Conservation (phyloP, 30 jellyfish, hydroid and myxozoan species). For the Aurelia aurita region DNA sequence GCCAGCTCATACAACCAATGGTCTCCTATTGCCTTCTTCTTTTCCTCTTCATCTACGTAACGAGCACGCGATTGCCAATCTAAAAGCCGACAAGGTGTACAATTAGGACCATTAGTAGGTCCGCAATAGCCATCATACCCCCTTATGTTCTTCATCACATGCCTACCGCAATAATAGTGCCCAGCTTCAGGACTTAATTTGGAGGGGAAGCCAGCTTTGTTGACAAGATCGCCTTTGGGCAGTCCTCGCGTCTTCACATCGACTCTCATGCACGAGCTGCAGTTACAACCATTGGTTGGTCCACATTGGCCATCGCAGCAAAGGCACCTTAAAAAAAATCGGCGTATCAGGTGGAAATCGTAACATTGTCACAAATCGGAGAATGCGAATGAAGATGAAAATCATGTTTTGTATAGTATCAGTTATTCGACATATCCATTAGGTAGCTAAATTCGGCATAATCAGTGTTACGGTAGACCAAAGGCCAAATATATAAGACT, state of each 20-base stretch:
- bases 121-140: slow-evolving; percentile 71
- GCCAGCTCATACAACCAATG: too few relatives aligned
- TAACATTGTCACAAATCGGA: too few relatives aligned
- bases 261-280: slow-evolving; percentile 60
- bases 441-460: too few relatives aligned
- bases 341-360: too few relatives aligned
- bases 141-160: slow-evolving; percentile 9
- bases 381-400: too few relatives aligned
- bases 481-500: too few relatives aligned
- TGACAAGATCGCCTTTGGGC: slow-evolving; percentile 37
- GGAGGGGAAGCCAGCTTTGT: slow-evolving; percentile 38
- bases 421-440: too few relatives aligned
- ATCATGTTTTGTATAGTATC: too few relatives aligned
- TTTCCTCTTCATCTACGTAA: background rate
- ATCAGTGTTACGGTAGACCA: too few relatives aligned
- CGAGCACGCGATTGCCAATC: slow-evolving; percentile 1
- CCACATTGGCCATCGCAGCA: slow-evolving; percentile 75
- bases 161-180: slow-evolving; percentile 49
- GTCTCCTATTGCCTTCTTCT: too few relatives aligned
- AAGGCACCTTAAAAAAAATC: background rate
- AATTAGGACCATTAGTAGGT: slow-evolving; percentile 68
- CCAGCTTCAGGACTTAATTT: slow-evolving; percentile 22
- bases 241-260: slow-evolving; percentile 40
- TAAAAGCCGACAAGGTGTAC: slow-evolving; percentile 36
- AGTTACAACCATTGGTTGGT: slow-evolving; percentile 79